Conservation (phyloP, 2,797 vertebrate genomes). For the Scarus forsteni region DNA sequence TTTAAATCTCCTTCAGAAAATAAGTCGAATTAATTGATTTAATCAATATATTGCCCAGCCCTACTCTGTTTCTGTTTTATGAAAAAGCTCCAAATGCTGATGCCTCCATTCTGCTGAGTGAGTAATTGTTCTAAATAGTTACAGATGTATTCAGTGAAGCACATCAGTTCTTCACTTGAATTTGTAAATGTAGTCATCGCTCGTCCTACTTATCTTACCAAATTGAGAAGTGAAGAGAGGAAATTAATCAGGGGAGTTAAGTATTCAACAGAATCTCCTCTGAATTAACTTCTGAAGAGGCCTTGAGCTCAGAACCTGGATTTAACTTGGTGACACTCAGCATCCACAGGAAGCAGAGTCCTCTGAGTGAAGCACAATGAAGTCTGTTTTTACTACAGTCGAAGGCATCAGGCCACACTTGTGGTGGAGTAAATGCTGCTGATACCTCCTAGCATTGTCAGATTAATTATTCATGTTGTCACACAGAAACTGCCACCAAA, state of each 20-base stretch:
- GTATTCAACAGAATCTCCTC: slow-evolving; percentile 4
- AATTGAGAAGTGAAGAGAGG: slow-evolving; percentile 2
- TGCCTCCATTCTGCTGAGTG: slow-evolving; percentile 12
- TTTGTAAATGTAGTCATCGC: not conserved
- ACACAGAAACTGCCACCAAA: not conserved
- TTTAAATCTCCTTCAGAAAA: no score
- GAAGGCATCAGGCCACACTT: not conserved
- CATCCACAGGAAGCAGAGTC: not conserved
- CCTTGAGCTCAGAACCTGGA: slow-evolving; percentile 5
- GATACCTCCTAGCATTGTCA: slow-evolving; percentile 1
- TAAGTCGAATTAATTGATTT: no score
- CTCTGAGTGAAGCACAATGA: not conserved
- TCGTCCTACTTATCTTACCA: not conserved
- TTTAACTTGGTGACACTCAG: not conserved
- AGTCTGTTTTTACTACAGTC: not conserved
- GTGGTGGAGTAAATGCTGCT: slow-evolving; percentile 10
- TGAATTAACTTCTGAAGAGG: not conserved
- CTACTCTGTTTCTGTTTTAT: no score
- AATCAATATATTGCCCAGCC: no score
- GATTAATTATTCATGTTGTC: slow-evolving; percentile 22
- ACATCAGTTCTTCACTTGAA: not conserved
- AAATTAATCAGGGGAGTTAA: not conserved
- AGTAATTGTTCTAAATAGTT: slow-evolving; percentile 8
- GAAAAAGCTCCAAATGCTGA: not conserved
- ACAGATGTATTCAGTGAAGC: not conserved